These are phyloP conservation scores for Herminia tarsipennalis DNA, from an alignment of 2,888 invertebrate genomes.

Conservation along the genomic window DNA sequence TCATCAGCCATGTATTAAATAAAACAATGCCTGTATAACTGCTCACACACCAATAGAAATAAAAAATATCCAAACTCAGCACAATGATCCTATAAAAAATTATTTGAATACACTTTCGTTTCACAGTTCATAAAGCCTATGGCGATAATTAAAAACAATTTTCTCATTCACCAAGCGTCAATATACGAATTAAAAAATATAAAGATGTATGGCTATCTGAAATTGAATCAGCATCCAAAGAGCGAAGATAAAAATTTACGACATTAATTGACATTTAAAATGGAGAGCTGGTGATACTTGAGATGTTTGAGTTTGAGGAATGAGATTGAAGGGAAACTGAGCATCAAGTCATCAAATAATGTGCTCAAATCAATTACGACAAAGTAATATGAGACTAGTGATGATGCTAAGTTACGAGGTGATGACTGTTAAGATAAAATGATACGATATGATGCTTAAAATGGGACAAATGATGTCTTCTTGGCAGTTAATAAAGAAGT, in stretches of 20 bases:
- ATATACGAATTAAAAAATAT: slow-evolving; percentile 49
- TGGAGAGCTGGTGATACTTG: slow-evolving; percentile 42
- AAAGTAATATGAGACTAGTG: not conserved
- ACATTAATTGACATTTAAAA: slow-evolving; percentile 65
- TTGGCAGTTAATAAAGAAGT: not conserved
- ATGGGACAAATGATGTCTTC: not conserved
- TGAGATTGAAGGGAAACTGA: slow-evolving; percentile 22
- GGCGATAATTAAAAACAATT: slow-evolving; percentile 44
- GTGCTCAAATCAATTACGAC: not conserved
- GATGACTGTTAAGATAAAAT: too few relatives aligned
- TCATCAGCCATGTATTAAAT: too few relatives aligned
- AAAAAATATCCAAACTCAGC: too few relatives aligned
- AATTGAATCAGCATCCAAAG: slow-evolving; percentile 53
- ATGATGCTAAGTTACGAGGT: slow-evolving; percentile 5
- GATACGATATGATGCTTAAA: slow-evolving; percentile 3
- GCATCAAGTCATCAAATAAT: slow-evolving; percentile 12
- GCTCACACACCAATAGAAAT: too few relatives aligned
- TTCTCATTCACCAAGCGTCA: slow-evolving; percentile 39
- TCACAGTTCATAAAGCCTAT: slow-evolving; percentile 39
- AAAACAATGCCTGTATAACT: too few relatives aligned
- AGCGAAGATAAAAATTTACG: slow-evolving; percentile 55
- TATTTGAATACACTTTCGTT: slow-evolving; percentile 26
- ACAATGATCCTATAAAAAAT: not conserved
- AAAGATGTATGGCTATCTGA: slow-evolving; percentile 54
- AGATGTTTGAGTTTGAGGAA: slow-evolving; percentile 28